Percentiles rank a stretch among this genome's conserved stretches.
Conservation (phyloP, 2,888 invertebrate genomes). For the Stictocephala bisonia region DNA sequence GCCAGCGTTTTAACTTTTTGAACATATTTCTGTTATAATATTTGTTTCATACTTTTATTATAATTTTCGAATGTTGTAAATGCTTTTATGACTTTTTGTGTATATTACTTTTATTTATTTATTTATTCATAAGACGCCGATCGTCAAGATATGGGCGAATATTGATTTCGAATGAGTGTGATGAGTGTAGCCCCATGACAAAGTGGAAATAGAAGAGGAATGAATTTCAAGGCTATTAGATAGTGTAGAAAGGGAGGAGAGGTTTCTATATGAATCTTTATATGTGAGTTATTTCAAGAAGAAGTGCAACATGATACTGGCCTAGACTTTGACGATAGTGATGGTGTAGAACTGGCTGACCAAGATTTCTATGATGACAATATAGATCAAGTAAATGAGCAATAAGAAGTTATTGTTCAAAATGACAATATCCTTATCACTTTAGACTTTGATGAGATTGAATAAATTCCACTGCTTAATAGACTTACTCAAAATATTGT, state of each 20-base stretch:
- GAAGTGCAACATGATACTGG: background rate
- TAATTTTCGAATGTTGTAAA: no score
- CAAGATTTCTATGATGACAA: background rate
- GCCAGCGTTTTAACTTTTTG: no score
- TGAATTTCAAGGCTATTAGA: slow-evolving; percentile 9
- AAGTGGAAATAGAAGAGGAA: slow-evolving; percentile 2
- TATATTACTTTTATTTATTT: no score
- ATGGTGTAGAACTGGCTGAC: background rate
- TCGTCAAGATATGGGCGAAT: no score
- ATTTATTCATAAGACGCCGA: no score
- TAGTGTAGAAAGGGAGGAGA: slow-evolving; percentile 17
- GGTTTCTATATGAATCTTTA: background rate
- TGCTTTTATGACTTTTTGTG: no score
- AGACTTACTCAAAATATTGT: slow-evolving; percentile 15
- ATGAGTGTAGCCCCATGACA: no score
- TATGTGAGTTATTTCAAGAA: background rate
- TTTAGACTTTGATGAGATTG: no score
- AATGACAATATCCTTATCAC: no score
- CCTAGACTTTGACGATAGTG: background rate
- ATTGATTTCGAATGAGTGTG: no score
- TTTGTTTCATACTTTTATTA: no score
- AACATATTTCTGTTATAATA: no score
- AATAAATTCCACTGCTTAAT: background rate
- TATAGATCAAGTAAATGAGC: background rate
- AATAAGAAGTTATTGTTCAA: background rate